Evolutionary conservation across 2,797 vertebrate species (phyloP), one percentile per base, ranked within the genome.

Genomic region (Iguana delicatissima): DNA sequence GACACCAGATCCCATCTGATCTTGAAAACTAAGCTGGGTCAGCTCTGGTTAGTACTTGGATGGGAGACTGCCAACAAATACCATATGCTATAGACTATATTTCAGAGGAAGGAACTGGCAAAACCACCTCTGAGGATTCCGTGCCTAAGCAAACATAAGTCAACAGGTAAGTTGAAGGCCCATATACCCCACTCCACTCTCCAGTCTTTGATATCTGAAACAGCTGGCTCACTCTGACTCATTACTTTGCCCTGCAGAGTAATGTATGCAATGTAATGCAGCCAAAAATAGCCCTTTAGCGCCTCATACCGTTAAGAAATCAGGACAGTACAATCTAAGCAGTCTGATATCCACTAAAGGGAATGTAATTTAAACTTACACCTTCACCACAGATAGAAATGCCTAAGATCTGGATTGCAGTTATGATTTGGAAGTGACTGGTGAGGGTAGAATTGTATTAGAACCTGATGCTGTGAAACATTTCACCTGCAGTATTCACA

Each of bases 401-500:
- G 35, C 26, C 55, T 80, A 88, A 14, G 24, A 88, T 35, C 59
- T 81, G 86, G 42, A 67, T 32, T 22, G 50, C 32, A 13, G 59
- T 67, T 84, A 32, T 35, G 32, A 73, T 32, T 32, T n/a, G 32
- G 42, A 64, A 64, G 29, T 67, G 62, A 64, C 20, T 64, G 12
- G 46, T 32, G 5, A 42, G 35, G 22, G 0, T 46, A 16, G 13
- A 69, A 24, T n/a, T 80, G 22, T 80, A 29, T 14, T 88, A 80
- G 10, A 80, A 13, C 7, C 79, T 69, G 22, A 22, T 55, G 50
- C 62, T 88, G 35, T 14, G 16, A 69, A 84, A 69, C 57, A 83
- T 87, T 80, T 88, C 69, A 74, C 35, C 32, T 73, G 50, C 46
- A 85, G 69, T 12, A 52, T 9, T 55, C 69, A 85, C 42, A 85